Evolutionary conservation across 1,140 invertebrate genomes (phyloP), one percentile per base, ranked within the genome.

Genomic region (Drosophila watanabei): DNA sequence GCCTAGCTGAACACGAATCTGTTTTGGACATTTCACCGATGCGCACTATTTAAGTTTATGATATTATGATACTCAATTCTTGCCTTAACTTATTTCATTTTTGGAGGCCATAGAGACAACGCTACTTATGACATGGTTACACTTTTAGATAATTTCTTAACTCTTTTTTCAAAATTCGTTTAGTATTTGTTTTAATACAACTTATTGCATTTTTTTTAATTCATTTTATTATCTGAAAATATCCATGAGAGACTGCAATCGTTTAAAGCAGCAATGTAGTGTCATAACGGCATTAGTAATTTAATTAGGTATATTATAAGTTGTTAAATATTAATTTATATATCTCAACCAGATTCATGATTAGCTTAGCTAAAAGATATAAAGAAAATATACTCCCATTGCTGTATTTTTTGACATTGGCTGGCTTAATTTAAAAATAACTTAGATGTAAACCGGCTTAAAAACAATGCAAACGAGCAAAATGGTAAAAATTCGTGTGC

Each of bases 381-480:
- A 5, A 37, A 24, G 11, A 24, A 24, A 24, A 24, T 24, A 24
- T 3, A 56, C 14, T 24, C 2, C 52, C 52, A 9, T 37, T 56
- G 14, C 52, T 37, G 0, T 16, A 24, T 56, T 56, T 24, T 24
- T 10, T 46, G 52, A 37, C 10, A 24, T 56, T 37, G 52, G 52
- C 52, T 24, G 13, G 52, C 52, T 37, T 37, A 37, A 70, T 56
- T 77, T 66, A 43, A 76, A 76, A 57, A 54, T 56, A 37, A 76
- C 41, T 33, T 77, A 76, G 62, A 58, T 58, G 54, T 77, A 79
- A 71, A 72, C 56, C 59, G 62, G 82, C 82, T 85, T 85, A 33
- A 78, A 78, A 54, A 54, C 24, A 56, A 45, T 45, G 49, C 54
- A 71, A 16, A 48, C 57, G 37, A 59, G 45, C 58, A 80, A 77